Base-by-base conservation (phyloP, 2,888 invertebrate species). In the Orthonevra nobilis region DNA sequence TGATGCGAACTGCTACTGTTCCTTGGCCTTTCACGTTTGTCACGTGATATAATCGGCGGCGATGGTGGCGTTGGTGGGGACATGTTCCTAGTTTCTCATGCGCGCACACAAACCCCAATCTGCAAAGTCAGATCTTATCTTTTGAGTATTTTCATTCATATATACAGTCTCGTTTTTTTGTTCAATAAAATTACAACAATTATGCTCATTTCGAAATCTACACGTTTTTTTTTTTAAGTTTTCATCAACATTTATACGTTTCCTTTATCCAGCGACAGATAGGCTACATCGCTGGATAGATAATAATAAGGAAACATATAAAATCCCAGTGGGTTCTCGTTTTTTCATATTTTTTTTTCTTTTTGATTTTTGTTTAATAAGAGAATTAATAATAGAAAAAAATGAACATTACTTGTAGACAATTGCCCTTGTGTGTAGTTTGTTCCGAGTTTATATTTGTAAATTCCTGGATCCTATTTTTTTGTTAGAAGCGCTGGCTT, bases 111-210 rank as follows among this genome's bases (percentile, higher is more conserved):
- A n/a, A 73, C 61, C 34, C 23, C 63, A 69, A 86, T 87, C 86
- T 86, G 86, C 83, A 86, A 86, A 84, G 85, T 83, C 87, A 87
- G 87, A 86, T 86, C 84, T 86, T 84, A 86, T 84, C 83, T 84
- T 84, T 86, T 87, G 86, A 85, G 85, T 86, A 81, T 66, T 60
- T 81, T 32, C 46, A 58, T 64, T 73, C 68, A 64, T 60, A 56
- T 32, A 60, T 68, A 50, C 40, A 64, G 42, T 14, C 64, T 73
- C 79, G 54, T 79, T 66, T 5, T 60, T 38, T 34, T 36, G 28
- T 66, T 32, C 52, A 52, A 61, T 68, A 30, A 48, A 61, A 50
- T 54, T 73, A 73, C 60, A 73, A 79, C 77, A 73, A 61, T 50
- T 42, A 66, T 50, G 36, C 34, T 72, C 72, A 58, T 77, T 44